Conservation (phyloP, 2,113 vertebrate species). For the Dascyllus trimaculatus region DNA sequence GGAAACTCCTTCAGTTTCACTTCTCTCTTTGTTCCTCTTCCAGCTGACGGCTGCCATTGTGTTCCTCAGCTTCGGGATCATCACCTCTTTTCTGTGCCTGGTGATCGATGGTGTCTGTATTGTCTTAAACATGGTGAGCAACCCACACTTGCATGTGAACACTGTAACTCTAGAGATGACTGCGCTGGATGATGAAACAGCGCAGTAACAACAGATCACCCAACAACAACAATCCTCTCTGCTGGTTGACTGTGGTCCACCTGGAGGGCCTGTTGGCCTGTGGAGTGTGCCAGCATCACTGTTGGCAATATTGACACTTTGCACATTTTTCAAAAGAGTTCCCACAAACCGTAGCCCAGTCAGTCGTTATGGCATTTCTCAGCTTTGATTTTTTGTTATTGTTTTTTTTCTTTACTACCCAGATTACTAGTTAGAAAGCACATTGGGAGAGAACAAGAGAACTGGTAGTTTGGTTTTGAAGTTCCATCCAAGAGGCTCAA, state of each 20-base stretch:
- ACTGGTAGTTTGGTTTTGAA: no score
- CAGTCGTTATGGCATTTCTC: background rate
- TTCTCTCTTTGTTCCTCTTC: conserved; percentile 10
- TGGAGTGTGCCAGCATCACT: background rate
- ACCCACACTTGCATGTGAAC: background rate
- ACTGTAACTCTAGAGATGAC: background rate
- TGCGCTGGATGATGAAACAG: background rate
- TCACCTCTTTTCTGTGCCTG: conserved; percentile 78
- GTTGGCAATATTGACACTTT: conserved; percentile 4
- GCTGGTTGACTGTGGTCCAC: background rate
- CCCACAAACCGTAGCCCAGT: background rate
- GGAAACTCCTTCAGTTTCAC: background rate
- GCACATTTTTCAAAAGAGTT: conserved; percentile 4
- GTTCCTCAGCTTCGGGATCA: conserved; percentile 82
- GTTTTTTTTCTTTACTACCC: background rate
- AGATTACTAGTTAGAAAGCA: no score
- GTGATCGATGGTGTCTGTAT: conserved; percentile 78
- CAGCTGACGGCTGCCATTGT: conserved; percentile 79
- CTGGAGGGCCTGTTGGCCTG: background rate
- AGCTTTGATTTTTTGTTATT: background rate
- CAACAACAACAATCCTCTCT: background rate
- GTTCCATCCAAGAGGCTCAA: background rate
- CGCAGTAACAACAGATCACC: background rate
- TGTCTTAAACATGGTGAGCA: conserved; percentile 78
- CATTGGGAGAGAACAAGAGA: background rate